phyloP scores from a whole-genome alignment of 2,797 vertebrate species.

The Columba guinea region DNA sequence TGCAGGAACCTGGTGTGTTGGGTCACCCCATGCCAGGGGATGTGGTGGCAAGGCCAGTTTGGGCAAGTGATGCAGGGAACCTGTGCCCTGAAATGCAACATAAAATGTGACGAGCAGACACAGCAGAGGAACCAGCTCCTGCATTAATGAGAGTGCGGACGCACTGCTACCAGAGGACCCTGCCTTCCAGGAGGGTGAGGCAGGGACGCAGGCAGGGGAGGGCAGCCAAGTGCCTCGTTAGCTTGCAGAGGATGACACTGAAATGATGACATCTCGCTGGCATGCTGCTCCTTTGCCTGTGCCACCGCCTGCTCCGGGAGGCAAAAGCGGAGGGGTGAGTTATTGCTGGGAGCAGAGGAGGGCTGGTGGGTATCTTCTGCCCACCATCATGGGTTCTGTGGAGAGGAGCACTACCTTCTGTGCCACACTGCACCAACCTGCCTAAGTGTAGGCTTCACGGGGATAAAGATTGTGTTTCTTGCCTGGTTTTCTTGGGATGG shows the following conservation, averaged over 20 bases:
- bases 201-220: not conserved
- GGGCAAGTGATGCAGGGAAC: not conserved
- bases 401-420: not conserved
- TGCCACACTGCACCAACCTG: not conserved
- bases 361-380: not conserved
- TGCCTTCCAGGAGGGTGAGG: not conserved
- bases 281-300: rapidly evolving
- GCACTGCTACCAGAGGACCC: not conserved
- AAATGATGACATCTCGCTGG: not conserved
- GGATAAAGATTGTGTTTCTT: not conserved
- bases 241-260: not conserved
- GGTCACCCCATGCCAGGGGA: not conserved
- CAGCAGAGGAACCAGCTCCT: rapidly evolving
- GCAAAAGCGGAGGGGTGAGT: not conserved
- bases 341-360: not conserved
- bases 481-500: not conserved
- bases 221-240: not conserved
- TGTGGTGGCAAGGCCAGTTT: not conserved
- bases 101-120: rapidly evolving
- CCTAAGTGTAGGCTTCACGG: not conserved
- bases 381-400: rapidly evolving
- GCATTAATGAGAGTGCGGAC: rapidly evolving
- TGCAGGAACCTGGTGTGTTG: rapidly evolving
- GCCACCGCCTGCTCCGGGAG: not conserved
- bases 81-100: rapidly evolving